Percentiles rank a stretch among this genome's conserved stretches.
Evolutionary conservation across 1,140 invertebrate species (phyloP).

Genomic region (Ostrea denselamellosa): DNA sequence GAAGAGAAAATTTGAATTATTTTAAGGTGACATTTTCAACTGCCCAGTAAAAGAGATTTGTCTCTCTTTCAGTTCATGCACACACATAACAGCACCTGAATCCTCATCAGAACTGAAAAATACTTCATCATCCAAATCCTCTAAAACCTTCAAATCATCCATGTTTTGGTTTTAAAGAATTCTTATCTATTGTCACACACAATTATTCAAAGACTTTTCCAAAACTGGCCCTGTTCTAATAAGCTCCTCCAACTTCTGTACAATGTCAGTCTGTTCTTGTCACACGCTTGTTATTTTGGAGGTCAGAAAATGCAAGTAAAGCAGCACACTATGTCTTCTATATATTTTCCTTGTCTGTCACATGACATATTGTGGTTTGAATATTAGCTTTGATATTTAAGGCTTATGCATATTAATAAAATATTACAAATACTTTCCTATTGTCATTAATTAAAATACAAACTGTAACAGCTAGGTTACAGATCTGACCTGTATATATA

Average conservation of each 20-base stretch:
- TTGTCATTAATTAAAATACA: not conserved
- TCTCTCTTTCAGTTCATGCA: not conserved
- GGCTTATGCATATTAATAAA: slow-evolving; percentile 26
- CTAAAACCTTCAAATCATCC: slow-evolving; percentile 8
- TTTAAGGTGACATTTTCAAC: too few relatives aligned
- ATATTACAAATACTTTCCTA: not conserved
- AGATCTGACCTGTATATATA: not conserved
- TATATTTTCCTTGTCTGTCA: slow-evolving; percentile 14
- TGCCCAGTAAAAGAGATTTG: not conserved
- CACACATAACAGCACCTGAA: not conserved
- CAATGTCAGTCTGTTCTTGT: not conserved
- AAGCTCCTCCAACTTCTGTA: not conserved
- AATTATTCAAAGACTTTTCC: not conserved
- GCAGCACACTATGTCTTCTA: not conserved
- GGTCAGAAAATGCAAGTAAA: slow-evolving; percentile 16
- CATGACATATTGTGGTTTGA: not conserved
- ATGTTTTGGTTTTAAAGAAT: not conserved
- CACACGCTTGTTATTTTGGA: not conserved
- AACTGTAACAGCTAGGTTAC: not conserved
- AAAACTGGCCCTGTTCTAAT: not conserved
- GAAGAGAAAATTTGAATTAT: too few relatives aligned
- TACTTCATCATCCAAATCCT: not conserved
- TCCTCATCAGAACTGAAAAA: slow-evolving; percentile 23
- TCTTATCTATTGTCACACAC: not conserved
- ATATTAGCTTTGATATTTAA: slow-evolving; percentile 33